These are phyloP conservation scores for Turnix velox DNA, from an alignment of 2,113 vertebrate species.

Conservation along the genomic window DNA sequence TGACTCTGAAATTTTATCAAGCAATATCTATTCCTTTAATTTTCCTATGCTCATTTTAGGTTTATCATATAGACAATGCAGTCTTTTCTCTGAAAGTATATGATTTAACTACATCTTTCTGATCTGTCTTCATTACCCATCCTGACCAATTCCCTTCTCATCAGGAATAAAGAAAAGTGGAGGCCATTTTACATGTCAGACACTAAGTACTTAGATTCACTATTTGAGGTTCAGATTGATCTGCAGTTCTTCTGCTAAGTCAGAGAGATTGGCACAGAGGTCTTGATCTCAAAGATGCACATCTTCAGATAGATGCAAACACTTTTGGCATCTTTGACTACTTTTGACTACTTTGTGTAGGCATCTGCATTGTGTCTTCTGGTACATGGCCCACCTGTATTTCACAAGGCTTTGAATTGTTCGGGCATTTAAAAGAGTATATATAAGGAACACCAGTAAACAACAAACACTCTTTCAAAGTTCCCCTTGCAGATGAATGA, in stretches of 20 bases:
- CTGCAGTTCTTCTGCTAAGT: neutral
- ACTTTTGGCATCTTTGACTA: neutral
- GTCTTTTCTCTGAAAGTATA: neutral
- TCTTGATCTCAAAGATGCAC: neutral
- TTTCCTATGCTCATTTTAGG: neutral
- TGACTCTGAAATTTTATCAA: neutral
- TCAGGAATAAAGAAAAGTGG: neutral
- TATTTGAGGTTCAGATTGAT: neutral
- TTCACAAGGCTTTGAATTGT: neutral
- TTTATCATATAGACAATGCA: neutral
- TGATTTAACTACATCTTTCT: neutral
- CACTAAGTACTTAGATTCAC: neutral
- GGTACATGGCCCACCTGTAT: neutral
- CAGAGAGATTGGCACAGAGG: neutral
- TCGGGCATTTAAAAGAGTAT: neutral
- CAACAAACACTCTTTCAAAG: neutral
- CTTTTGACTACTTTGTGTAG: no score
- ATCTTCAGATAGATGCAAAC: neutral
- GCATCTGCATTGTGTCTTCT: neutral
- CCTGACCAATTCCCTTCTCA: neutral
- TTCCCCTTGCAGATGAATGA: neutral
- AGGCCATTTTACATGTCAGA: neutral
- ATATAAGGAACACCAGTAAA: neutral
- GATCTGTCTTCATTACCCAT: neutral
- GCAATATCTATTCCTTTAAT: neutral